Conservation (phyloP, 1,140 invertebrate species). For the Metopolophium dirhodum region DNA sequence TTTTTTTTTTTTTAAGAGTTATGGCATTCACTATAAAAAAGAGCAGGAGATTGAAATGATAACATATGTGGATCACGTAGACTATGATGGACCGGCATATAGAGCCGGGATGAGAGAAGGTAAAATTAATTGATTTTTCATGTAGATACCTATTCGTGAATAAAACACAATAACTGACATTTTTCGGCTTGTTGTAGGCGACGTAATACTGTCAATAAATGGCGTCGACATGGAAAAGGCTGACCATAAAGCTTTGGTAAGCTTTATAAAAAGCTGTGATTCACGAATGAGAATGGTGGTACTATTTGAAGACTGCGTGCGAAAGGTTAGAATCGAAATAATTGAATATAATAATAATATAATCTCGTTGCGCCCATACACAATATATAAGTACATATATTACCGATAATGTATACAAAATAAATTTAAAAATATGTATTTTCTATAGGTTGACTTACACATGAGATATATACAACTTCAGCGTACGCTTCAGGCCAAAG, state of each 20-base stretch:
- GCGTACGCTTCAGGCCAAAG: conserved; percentile 82
- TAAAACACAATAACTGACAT: conserved; percentile 59
- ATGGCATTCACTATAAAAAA: conserved; percentile 93
- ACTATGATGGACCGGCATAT: conserved; percentile 87
- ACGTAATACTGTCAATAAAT: conserved; percentile 94
- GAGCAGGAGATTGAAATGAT: conserved; percentile 81
- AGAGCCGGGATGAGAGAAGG: conserved; percentile 91
- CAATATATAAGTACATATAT: background rate
- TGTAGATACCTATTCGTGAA: background rate
- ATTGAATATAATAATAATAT: background rate
- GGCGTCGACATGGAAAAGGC: conserved; percentile 89
- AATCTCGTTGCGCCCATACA: background rate
- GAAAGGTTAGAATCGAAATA: conserved; percentile 71
- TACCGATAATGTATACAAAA: background rate
- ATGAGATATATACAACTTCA: conserved; percentile 90
- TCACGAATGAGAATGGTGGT: conserved; percentile 92
- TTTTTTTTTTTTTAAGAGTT: conserved; percentile 73
- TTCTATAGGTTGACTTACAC: conserved; percentile 77
- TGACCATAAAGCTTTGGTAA: conserved; percentile 88
- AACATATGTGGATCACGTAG: conserved; percentile 95
- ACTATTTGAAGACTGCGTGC: conserved; percentile 92
- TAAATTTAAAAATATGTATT: background rate
- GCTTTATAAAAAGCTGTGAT: conserved; percentile 89
- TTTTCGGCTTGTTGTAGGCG: conserved; percentile 65
- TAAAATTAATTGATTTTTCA: background rate